Base-by-base conservation (phyloP, 2,888 invertebrate genomes). In the Coleophora deauratella region DNA sequence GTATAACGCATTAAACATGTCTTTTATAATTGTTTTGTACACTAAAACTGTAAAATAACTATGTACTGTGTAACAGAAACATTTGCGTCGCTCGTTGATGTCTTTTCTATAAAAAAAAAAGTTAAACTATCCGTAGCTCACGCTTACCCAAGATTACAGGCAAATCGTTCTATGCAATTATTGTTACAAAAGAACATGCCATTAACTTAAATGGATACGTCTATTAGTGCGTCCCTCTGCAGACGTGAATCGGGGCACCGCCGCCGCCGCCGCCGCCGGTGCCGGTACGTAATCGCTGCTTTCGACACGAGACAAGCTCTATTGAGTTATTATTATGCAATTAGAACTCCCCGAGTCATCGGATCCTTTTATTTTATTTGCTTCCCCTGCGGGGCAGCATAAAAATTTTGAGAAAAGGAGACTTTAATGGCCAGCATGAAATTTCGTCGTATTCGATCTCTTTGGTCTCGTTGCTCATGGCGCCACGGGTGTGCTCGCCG, bases 271-370 rank as follows among this genome's bases (percentile, higher is more conserved):
- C 21, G 21, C 12, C 38, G 38, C 15, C 11, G 33, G 27, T 21
- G 21, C 11, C 15, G 14, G 21, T 21, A 14, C 54, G 55, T 70
- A 70, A 72, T 70, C 58, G 60, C 49, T 48, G 52, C 53, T 55
- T 59, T 62, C 62, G 57, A 60, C 66, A 62, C 63, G 61, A 66
- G 57, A 58, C 61, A 10, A 6, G 31, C 62, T 54, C 67, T 70
- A 80, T 80, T 77, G 77, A 79, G 79, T 80, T 80, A 79, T 80
- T 80, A 80, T 77, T 75, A 72, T 72, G 78, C 72, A 79, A 80
- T 80, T 78, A 77, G 73, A 71, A 65, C 58, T 63, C 64, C 65
- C 62, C 61, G 62, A 66, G 66, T 60, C 31, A 31, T 21, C 21
- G 6, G 6, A 4, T 3, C 21, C 21, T 21, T 21, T 21, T 21